These are phyloP conservation scores for Siniperca chuatsi DNA, from an alignment of 2,113 vertebrate genomes.

Conservation along the genomic window DNA sequence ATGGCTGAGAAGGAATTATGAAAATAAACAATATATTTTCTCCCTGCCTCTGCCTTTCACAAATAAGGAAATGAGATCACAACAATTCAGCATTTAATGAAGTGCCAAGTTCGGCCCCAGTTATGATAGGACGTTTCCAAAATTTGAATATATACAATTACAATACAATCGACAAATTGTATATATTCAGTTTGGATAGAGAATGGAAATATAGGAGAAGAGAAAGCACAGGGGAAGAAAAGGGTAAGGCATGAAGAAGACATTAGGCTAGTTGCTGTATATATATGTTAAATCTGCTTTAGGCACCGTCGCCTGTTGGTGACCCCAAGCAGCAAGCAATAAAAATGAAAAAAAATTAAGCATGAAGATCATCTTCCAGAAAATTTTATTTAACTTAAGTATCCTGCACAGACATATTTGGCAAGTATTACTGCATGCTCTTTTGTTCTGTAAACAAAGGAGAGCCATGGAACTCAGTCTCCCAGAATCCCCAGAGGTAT, in stretches of 20 bases:
- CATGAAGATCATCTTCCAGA: too few relatives aligned
- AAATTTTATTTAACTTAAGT: too few relatives aligned
- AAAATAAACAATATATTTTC: background rate
- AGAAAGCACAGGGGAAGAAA: background rate
- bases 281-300: too few relatives aligned
- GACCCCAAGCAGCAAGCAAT: too few relatives aligned
- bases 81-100: slow-evolving; percentile 23
- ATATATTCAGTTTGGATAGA: background rate
- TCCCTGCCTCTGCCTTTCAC: slow-evolving; percentile 17
- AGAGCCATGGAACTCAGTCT: too few relatives aligned
- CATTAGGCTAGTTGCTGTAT: background rate
- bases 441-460: too few relatives aligned
- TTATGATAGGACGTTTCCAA: background rate
- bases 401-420: too few relatives aligned
- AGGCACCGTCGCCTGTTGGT: too few relatives aligned
- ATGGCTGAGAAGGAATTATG: background rate
- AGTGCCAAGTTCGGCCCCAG: background rate
- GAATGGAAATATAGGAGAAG: background rate
- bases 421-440: too few relatives aligned
- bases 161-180: background rate
- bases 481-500: too few relatives aligned
- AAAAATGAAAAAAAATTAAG: too few relatives aligned
- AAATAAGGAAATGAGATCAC: slow-evolving; percentile 44
- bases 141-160: background rate
- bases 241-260: background rate